These are phyloP conservation scores for Phortica magna DNA, from an alignment of 2,888 invertebrate genomes.

Conservation along the genomic window DNA sequence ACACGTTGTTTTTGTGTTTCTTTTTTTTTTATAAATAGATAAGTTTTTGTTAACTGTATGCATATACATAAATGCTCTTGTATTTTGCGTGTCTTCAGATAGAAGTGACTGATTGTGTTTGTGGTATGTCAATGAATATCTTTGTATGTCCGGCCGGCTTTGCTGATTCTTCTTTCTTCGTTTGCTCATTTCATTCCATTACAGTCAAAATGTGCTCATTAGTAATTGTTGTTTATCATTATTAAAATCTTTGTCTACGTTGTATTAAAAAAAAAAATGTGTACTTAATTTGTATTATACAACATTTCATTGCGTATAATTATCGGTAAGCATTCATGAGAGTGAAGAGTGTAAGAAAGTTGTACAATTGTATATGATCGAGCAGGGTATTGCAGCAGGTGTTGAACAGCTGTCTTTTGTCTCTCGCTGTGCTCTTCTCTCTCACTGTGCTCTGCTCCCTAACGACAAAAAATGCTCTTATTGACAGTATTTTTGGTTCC, in stretches of 20 bases:
- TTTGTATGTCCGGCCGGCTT: slow-evolving; percentile 23
- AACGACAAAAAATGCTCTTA: background rate
- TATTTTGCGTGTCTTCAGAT: background rate
- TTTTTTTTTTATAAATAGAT: slow-evolving; percentile 20
- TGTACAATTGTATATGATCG: background rate
- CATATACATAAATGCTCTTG: slow-evolving; percentile 6
- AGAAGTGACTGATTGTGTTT: slow-evolving; percentile 20
- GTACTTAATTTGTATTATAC: slow-evolving; percentile 7
- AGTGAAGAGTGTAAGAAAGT: background rate
- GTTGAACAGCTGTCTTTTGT: background rate
- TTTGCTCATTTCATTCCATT: background rate
- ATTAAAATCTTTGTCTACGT: background rate
- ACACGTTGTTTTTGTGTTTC: background rate
- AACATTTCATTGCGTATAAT: background rate
- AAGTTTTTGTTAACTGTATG: slow-evolving; percentile 8
- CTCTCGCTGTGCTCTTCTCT: too few species aligned
- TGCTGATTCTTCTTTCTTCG: background rate
- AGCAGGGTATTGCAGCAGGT: background rate
- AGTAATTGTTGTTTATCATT: background rate
- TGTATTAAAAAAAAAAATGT: slow-evolving; percentile 3
- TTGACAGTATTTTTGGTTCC: background rate
- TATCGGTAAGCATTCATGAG: background rate
- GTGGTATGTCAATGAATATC: slow-evolving; percentile 17
- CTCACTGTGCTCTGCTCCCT: too few species aligned
- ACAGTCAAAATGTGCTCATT: background rate